Evolutionary conservation across 1,140 invertebrate genomes (phyloP).

Genomic region (Pantala flavescens): DNA sequence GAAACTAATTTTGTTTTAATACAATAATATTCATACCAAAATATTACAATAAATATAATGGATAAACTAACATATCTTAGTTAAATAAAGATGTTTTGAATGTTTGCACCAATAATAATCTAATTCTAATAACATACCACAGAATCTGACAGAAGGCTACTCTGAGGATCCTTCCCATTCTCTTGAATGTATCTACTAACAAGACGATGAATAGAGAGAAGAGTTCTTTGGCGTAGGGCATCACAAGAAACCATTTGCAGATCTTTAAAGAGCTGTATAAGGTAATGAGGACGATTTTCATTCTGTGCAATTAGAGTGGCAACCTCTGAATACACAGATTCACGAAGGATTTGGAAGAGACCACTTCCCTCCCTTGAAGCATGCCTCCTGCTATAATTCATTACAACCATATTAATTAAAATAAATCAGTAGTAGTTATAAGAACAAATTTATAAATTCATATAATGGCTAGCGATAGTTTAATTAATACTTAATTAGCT

Average conservation of each 20-base stretch:
- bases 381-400: background rate
- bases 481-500: no score
- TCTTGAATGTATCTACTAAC: constrained; percentile 27
- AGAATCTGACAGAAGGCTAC: background rate
- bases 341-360: constrained; percentile 38
- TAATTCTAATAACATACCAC: constrained; percentile 8
- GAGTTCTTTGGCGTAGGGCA: constrained; percentile 45
- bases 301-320: constrained; percentile 57
- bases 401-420: no score
- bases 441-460: no score
- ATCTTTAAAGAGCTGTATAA: constrained; percentile 54
- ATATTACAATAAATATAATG: no score
- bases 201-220: constrained; percentile 46
- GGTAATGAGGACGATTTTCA: constrained; percentile 52
- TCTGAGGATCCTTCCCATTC: constrained; percentile 22
- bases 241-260: constrained; percentile 53
- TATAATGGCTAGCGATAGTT: no score
- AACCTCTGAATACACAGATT: constrained; percentile 57
- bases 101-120: no score
- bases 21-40: no score
- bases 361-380: background rate
- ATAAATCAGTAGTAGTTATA: no score
- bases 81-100: no score
- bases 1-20: no score
- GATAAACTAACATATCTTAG: no score